Base-by-base conservation (phyloP, 1,140 invertebrate genomes). In the Mercenaria mercenaria region DNA sequence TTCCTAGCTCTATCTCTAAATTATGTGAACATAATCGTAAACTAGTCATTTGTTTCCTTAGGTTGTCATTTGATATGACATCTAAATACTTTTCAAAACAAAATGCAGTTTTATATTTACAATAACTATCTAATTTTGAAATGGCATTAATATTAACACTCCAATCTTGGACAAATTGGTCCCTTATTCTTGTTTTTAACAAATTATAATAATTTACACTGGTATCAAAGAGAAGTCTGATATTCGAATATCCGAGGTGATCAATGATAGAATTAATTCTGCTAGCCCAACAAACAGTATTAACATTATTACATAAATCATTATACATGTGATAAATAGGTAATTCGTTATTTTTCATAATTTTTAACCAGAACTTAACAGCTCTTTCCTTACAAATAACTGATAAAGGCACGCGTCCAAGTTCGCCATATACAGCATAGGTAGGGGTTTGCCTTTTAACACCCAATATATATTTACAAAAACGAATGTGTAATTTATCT, bases 401-500 rank as follows among this genome's bases (percentile, higher is more conserved):
- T 67, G 59, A 84, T 47, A 84, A 72, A 26, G 82, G 82, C 2
- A 69, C 69, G 4, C 82, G 8, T 50, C 82, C 82, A 26, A 72
- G 64, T 34, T 84, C 82, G 8, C 67, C 61, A 10, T 72, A 52
- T 37, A 72, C 82, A 29, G 43, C 61, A 20, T 6, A 32, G 72
- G 69, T 84, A 29, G 64, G 41, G 2, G 61, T 72, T 72, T 84
- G 82, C 3, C 47, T 69, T 59, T 56, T 47, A 10, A 84, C 64
- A 8, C 82, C 82, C 10, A 82, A 26, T 8, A 84, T 72, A 34
- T 72, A n/a, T 72, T 84, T 84, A 67, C 59, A 72, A 50, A 69
- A 84, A 32, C 37, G 47, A 23, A 83, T 64, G 64, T 83, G 80
- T n/a, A 84, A 41, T 43, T 72, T 72, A 50, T 84, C 82, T 41